phyloP scores from a whole-genome alignment of 2,113 vertebrate species.

The Cololabis saira region DNA sequence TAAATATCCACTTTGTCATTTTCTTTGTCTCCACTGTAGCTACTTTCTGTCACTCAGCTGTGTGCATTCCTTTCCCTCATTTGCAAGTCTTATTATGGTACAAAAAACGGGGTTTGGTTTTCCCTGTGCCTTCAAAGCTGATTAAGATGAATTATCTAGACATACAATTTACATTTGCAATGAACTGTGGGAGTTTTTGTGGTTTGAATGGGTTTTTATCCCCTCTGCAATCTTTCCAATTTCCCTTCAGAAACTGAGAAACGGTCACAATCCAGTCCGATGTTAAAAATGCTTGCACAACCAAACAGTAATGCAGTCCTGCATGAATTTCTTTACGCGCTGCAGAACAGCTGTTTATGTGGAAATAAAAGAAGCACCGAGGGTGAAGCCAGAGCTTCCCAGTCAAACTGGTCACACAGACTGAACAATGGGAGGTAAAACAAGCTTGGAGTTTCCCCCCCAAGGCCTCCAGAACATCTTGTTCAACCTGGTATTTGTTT shows the following conservation, averaged over 20 bases:
- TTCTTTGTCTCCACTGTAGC: not conserved
- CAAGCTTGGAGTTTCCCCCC: conserved; percentile 67
- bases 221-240: not conserved
- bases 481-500: conserved; percentile 53
- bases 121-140: conserved; percentile 4
- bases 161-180: conserved; percentile 8
- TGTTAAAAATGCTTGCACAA: too few relatives aligned
- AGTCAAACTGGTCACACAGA: conserved; percentile 56
- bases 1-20: not conserved
- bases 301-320: not conserved
- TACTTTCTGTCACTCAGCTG: conserved; percentile 4
- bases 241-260: not conserved
- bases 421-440: conserved; percentile 65
- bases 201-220: not conserved
- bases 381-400: conserved; percentile 38
- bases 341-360: conserved; percentile 24
- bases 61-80: conserved; percentile 42
- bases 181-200: conserved; percentile 8
- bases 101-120: conserved; percentile 15
- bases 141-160: conserved; percentile 6
- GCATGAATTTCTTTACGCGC: not conserved
- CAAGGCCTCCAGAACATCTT: conserved; percentile 52
- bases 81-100: too few relatives aligned
- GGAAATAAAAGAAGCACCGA: conserved; percentile 28
- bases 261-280: not conserved